Evolutionary conservation across 2,113 vertebrate genomes (phyloP), one percentile per base, ranked within the genome.

Genomic region (Chloropsis hardwickii): DNA sequence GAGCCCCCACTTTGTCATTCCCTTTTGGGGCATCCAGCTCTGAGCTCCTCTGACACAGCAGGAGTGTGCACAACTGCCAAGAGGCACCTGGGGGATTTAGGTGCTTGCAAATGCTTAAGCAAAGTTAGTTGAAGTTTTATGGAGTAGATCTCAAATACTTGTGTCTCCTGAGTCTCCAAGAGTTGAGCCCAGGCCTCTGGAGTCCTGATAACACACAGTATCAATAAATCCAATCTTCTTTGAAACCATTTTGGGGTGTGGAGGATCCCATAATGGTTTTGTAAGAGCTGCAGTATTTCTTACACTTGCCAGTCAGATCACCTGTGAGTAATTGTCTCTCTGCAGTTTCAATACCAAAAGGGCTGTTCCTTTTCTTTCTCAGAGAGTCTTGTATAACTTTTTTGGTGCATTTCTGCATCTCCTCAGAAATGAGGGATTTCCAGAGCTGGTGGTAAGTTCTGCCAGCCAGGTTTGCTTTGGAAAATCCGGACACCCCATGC

Each of bases 1-100:
- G 23, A 90, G 33, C 33, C 44, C 44, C 14, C 42, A 23, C 9
- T 37, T 18, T 54, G 42, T 45, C 51, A 31, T 37, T 25, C 12
- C 33, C 12, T 12, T 64, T 62, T 4, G 18, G 33, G 61, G 7
- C 1, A 5, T 11, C 61, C 0, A 0, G 7, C 74, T 62, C 47
- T n/a, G 33, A 76, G 71, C 28, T 40, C 14, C 57, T 84, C 60
- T 69, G 62, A 16, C 20, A 67, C 3, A 9, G 24, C 40, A 72
- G 51, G 35, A 74, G 11, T 37, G 56, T 53, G 40, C 24, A 58
- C 0, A 2, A 11, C 22, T 81, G 48, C n/a, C 31, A 56, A 5
- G 51, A n/a, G 39, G 8, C 27, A 56, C 29, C 21, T 31, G 23
- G 39, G 12, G 4, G 13, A 33, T 72, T 79, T 47, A 17, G 53